These are phyloP conservation scores for Nebria ingens DNA, from an alignment of 1,140 invertebrate species.

Conservation along the genomic window DNA sequence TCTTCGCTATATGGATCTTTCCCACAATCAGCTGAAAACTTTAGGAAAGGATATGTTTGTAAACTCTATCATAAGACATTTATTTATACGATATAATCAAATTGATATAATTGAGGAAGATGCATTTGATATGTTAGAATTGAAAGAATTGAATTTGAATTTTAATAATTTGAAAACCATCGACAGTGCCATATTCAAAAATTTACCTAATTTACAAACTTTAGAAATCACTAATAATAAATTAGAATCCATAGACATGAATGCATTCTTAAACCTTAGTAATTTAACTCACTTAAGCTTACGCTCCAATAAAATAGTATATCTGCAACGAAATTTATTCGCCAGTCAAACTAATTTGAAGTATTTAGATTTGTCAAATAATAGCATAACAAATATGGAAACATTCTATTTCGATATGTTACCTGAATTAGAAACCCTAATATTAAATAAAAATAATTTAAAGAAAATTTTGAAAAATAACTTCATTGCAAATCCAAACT, in stretches of 20 bases:
- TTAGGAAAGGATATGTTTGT: neutral
- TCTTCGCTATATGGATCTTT: neutral
- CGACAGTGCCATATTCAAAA: neutral
- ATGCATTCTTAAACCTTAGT: neutral
- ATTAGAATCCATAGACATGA: neutral
- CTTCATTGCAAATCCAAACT: neutral
- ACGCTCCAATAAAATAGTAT: neutral
- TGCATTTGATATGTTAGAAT: neutral
- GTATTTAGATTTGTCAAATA: neutral
- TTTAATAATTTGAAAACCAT: neutral
- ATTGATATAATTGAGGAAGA: neutral
- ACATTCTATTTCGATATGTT: neutral
- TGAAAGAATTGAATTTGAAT: neutral
- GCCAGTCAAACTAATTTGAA: neutral
- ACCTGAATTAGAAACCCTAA: neutral
- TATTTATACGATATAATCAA: neutral
- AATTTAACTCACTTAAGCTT: neutral
- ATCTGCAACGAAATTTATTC: neutral
- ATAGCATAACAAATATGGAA: neutral
- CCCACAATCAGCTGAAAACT: neutral
- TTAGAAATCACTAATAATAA: neutral
- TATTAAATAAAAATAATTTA: neutral
- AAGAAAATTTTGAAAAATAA: neutral
- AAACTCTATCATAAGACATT: neutral
- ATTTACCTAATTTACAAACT: neutral